Evolutionary conservation across 2,797 vertebrate species (phyloP).

Genomic region (Pseudomugil gertrudae): DNA sequence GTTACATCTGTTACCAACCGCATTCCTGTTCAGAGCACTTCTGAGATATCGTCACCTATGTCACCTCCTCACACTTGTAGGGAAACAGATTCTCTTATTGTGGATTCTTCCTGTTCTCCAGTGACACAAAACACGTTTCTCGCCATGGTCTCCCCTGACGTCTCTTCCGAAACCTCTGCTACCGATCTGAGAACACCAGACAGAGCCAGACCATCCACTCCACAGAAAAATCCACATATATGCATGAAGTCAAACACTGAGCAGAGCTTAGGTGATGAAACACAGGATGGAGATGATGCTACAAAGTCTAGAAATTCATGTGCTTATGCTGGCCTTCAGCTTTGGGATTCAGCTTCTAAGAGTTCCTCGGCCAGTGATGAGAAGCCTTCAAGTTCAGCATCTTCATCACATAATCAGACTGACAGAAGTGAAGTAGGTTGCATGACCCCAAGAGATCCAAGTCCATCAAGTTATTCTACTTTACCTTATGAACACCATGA

Average conservation of each 20-base stretch:
- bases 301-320: conserved; percentile 56
- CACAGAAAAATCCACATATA: conserved; percentile 45
- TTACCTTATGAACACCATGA: conserved; percentile 70
- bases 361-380: conserved; percentile 37
- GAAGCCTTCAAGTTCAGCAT: conserved; percentile 46
- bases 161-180: conserved; percentile 47
- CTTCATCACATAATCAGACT: conserved; percentile 33
- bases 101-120: conserved; percentile 64
- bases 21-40: conserved; percentile 65
- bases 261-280: conserved; percentile 42
- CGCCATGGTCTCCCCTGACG: conserved; percentile 64
- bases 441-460: conserved; percentile 40
- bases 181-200: conserved; percentile 39
- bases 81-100: conserved; percentile 53
- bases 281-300: conserved; percentile 14
- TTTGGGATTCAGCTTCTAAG: conserved; percentile 44
- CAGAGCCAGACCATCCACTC: conserved; percentile 51
- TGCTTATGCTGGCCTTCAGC: conserved; percentile 43
- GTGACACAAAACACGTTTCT: conserved; percentile 80
- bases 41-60: conserved; percentile 42
- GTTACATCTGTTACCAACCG: conserved; percentile 77
- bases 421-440: conserved; percentile 30
- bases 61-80: conserved; percentile 38
- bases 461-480: conserved; percentile 69
- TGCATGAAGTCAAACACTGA: conserved; percentile 55